These are phyloP conservation scores for Eurytoma californica DNA, from an alignment of 2,888 invertebrate species.

Conservation along the genomic window DNA sequence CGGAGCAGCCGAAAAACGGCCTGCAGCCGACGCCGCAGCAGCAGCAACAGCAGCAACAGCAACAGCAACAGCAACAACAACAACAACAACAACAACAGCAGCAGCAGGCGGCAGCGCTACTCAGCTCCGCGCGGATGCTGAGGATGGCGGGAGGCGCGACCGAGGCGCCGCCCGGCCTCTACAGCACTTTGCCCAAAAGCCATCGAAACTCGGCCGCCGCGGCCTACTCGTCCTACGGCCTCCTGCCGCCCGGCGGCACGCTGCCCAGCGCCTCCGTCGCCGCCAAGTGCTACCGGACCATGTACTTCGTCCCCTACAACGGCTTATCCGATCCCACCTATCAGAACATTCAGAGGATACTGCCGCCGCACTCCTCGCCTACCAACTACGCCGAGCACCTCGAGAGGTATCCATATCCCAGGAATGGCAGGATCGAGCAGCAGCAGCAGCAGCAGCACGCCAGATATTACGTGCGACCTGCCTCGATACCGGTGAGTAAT, in stretches of 20 bases:
- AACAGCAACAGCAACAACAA: no score
- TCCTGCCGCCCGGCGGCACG: constrained; percentile 64
- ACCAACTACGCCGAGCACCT: constrained; percentile 70
- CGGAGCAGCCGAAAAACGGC: constrained; percentile 64
- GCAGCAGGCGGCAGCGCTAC: constrained; percentile 7
- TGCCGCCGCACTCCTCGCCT: constrained; percentile 66
- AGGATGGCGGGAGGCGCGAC: constrained; percentile 66
- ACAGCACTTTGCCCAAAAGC: constrained; percentile 63
- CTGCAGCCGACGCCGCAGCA: constrained; percentile 54
- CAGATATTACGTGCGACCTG: constrained; percentile 66
- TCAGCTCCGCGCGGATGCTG: constrained; percentile 59
- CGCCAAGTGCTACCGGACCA: constrained; percentile 71
- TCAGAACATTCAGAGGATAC: constrained; percentile 71
- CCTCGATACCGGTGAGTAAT: constrained; percentile 57
- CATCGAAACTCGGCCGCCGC: constrained; percentile 50
- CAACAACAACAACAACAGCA: no score
- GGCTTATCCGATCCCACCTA: constrained; percentile 71
- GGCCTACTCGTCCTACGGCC: constrained; percentile 52
- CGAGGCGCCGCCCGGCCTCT: constrained; percentile 54
- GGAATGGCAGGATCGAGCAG: constrained; percentile 61
- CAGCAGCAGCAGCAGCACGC: constrained; percentile 58
- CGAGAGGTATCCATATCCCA: constrained; percentile 71
- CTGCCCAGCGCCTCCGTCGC: constrained; percentile 48
- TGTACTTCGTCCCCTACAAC: constrained; percentile 73
- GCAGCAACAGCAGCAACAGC: no score